phyloP scores from a whole-genome alignment of 2,888 invertebrate species.

The Mechanitis mazaeus region DNA sequence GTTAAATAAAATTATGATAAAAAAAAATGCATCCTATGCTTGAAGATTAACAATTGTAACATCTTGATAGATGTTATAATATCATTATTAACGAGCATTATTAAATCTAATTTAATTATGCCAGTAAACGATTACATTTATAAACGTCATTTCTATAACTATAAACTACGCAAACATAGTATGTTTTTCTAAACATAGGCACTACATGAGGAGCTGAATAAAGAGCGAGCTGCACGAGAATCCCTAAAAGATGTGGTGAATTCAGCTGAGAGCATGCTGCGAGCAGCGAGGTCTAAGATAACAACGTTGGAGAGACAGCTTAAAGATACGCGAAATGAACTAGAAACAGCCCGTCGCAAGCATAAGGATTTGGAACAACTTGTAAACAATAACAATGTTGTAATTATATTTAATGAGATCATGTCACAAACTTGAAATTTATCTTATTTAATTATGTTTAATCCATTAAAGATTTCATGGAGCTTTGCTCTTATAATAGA shows the following conservation, averaged over 20 bases:
- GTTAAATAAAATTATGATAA: too few relatives aligned
- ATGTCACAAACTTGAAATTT: not conserved
- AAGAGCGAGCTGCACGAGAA: constrained; percentile 59
- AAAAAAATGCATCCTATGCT: too few relatives aligned
- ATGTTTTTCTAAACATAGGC: constrained; percentile 33
- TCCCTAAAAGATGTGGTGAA: constrained; percentile 57
- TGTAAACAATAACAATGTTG: constrained; percentile 39
- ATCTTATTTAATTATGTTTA: too few relatives aligned
- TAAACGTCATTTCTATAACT: too few relatives aligned
- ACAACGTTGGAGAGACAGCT: constrained; percentile 57
- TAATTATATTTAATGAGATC: constrained; percentile 6
- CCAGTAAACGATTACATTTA: too few relatives aligned
- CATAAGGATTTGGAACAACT: constrained; percentile 66
- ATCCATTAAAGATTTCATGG: not conserved
- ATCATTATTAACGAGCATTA: too few relatives aligned
- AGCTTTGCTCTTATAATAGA: not conserved
- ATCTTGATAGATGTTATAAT: too few relatives aligned
- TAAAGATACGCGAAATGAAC: constrained; percentile 52
- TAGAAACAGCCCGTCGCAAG: constrained; percentile 53
- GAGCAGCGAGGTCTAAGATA: constrained; percentile 61
- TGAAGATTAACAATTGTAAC: too few relatives aligned
- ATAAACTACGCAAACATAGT: not conserved
- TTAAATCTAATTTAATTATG: too few relatives aligned
- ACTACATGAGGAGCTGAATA: constrained; percentile 49
- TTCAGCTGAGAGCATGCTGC: constrained; percentile 61